Conservation (phyloP, 2,888 invertebrate species). For the Fragum whitleyi region DNA sequence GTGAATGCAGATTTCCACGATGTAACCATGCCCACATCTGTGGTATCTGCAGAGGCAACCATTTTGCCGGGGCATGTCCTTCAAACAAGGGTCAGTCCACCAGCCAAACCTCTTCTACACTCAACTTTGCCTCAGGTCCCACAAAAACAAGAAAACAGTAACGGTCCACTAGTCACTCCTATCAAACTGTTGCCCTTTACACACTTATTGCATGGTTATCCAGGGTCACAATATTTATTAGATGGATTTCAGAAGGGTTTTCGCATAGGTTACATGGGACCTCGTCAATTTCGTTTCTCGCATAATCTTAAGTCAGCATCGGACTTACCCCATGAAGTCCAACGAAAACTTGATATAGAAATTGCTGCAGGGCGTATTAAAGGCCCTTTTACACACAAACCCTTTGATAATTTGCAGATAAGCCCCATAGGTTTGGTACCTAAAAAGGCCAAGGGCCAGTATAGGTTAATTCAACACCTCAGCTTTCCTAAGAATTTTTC, state of each 20-base stretch:
- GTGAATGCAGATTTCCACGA: too few species aligned
- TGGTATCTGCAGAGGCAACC: constrained; percentile 7
- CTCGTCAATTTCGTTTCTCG: neutral
- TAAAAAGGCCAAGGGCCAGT: constrained; percentile 43
- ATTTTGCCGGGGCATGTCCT: neutral
- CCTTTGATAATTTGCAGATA: constrained; percentile 26
- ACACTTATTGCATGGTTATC: neutral
- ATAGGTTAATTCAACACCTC: constrained; percentile 54
- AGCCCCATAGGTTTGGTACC: constrained; percentile 51
- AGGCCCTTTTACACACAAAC: constrained; percentile 22
- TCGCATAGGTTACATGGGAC: constrained; percentile 15
- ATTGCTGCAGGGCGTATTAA: neutral
- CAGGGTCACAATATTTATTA: neutral
- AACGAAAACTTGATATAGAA: constrained; percentile 11
- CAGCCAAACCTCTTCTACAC: too few species aligned
- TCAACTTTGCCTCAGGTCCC: neutral
- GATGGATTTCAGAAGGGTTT: constrained; percentile 13
- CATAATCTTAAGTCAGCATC: constrained; percentile 17
- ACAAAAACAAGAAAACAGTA: too few species aligned
- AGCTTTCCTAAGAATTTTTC: constrained; percentile 38
- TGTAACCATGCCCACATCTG: constrained; percentile 12
- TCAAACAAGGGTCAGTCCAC: neutral
- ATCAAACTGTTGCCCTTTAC: neutral
- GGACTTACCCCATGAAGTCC: constrained; percentile 12
- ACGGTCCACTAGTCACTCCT: neutral